These are phyloP conservation scores for Aptenodytes forsteri DNA, from an alignment of 2,113 vertebrate species.

Conservation along the genomic window DNA sequence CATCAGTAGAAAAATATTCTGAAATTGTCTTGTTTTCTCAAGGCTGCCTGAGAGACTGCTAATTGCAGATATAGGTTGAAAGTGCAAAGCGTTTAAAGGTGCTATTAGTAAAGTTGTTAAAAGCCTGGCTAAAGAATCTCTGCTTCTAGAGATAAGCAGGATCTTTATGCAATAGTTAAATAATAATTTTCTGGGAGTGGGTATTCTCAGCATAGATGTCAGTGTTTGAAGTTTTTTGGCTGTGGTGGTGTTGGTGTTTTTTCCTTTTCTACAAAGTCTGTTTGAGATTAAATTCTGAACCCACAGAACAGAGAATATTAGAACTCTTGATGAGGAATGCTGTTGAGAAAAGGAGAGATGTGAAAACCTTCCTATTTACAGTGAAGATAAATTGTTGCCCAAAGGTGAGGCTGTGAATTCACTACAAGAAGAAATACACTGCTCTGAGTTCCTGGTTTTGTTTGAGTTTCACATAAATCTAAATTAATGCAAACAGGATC, in stretches of 20 bases:
- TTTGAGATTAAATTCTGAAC: not conserved
- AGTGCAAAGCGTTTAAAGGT: not conserved
- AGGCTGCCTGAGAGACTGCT: not conserved
- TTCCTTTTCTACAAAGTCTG: not conserved
- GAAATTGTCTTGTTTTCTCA: not conserved
- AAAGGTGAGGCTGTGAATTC: not conserved
- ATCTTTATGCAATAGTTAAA: not conserved
- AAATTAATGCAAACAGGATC: not conserved
- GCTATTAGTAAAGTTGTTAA: not conserved
- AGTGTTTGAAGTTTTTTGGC: not conserved
- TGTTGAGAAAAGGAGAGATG: not conserved
- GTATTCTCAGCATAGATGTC: not conserved
- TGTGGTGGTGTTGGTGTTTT: not conserved
- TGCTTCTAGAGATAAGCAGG: not conserved
- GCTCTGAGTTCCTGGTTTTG: not conserved
- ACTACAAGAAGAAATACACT: not conserved
- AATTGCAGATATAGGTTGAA: not conserved
- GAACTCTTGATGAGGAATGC: not conserved
- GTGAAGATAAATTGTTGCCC: not conserved
- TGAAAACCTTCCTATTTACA: not conserved
- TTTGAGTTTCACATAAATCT: not conserved
- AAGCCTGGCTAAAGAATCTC: not conserved
- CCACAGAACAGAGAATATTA: not conserved
- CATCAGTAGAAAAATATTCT: not conserved
- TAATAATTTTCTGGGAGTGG: not conserved